Evolutionary conservation across 92 coral and sea anemone species (phyloP), one percentile per base, ranked within the genome.

Genomic region (Porites rus): DNA sequence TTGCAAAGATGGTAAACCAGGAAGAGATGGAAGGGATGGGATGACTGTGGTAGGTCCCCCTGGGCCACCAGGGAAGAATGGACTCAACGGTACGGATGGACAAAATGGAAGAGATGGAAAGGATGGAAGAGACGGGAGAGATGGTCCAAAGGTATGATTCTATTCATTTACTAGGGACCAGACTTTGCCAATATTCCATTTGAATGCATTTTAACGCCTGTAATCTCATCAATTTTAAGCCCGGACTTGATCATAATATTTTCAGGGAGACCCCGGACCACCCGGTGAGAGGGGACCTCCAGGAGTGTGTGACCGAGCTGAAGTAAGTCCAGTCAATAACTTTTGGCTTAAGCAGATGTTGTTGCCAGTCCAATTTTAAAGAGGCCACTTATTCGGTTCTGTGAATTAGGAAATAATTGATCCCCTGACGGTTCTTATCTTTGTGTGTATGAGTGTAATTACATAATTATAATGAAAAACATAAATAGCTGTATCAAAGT

Each of bases 1-100:
- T 25, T 89, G 92, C 86, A 89, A 85, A 31, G 92, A 89, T 65
- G 92, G 92, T 52, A 58, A 51, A 6, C 89, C 92, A n/a, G 92
- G 92, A 50, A 82, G 77, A 74, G 89, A 87, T 51, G 92, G 92
- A 10, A 84, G 92, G 14, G 92, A 89, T 59, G 92, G 92, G 59
- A 21, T 84, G 81, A 89, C 89, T 8, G 73, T 89, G 43, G 81
- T 77, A 62, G 92, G 92, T 13, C 92, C 92, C 19, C 77, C 74
- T 18, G 92, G 92, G 43, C 76, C 74, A 43, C 86, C 89, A 6
- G 92, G 92, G 18, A 56, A 62, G 21, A 21, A 89, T 38, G 92
- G 89, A 16, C 1, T 78, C 61, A 89, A 89, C 66, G 92, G 92
- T 51, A 89, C 92, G 10, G 74, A 79, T 72, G 92, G 89, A 46